Percentiles rank a stretch among this genome's conserved stretches.
Evolutionary conservation across 2,113 vertebrate genomes (phyloP).

Genomic region (Himantopus leucocephalus): DNA sequence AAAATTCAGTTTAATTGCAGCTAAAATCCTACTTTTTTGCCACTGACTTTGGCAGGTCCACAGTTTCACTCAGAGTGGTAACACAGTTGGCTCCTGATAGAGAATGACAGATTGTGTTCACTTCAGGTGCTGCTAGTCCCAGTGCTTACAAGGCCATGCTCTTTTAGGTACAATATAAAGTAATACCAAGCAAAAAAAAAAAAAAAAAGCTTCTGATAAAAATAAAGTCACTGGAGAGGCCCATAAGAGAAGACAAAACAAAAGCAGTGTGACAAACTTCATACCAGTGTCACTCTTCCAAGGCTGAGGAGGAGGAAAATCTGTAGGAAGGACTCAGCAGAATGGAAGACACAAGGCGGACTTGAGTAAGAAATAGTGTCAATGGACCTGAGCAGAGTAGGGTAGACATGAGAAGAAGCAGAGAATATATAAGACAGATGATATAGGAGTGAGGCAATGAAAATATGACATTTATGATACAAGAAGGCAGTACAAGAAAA

Average conservation of each 20-base stretch:
- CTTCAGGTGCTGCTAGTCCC: background rate
- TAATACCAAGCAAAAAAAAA: background rate
- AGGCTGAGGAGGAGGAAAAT: background rate
- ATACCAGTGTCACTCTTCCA: background rate
- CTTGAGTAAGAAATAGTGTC: rapidly evolving
- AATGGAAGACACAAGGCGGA: background rate
- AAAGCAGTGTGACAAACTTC: background rate
- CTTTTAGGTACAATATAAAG: background rate
- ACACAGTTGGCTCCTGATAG: background rate
- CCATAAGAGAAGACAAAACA: background rate
- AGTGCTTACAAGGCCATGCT: background rate
- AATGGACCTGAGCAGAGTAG: background rate
- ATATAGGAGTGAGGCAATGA: background rate
- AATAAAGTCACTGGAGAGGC: background rate
- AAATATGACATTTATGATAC: background rate
- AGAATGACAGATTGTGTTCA: background rate
- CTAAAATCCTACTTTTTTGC: background rate
- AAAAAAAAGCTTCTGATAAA: background rate
- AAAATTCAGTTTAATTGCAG: background rate
- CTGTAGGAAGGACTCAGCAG: background rate
- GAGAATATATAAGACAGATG: background rate
- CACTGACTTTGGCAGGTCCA: background rate
- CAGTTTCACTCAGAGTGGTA: background rate
- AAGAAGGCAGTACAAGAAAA: background rate
- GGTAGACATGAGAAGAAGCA: background rate